A percentile compares a stretch with the other conserved stretches of the same genome.
Evolutionary conservation across 2,888 invertebrate species (phyloP).

Genomic region (Leptopilina drosophilae): DNA sequence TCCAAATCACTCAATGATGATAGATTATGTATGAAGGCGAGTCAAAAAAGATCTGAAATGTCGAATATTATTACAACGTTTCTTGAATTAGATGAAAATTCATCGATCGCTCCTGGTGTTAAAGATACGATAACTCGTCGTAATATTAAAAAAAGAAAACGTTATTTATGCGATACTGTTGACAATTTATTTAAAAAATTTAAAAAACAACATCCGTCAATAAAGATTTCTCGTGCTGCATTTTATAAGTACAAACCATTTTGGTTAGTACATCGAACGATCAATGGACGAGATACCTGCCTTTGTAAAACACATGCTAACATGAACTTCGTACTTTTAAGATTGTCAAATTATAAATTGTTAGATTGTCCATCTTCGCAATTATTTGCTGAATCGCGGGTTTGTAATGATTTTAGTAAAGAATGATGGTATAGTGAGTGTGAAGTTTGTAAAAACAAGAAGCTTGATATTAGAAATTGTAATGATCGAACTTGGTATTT

Average conservation of each 20-base stretch:
- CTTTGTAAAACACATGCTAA: conserved; percentile 44
- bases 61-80: conserved; percentile 36
- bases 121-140: conserved; percentile 42
- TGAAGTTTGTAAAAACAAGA: not conserved
- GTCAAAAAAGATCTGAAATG: conserved; percentile 1
- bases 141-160: conserved; percentile 40
- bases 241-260: conserved; percentile 46
- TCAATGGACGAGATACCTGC: conserved; percentile 44
- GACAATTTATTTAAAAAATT: conserved; percentile 41
- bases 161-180: conserved; percentile 38
- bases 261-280: conserved; percentile 40
- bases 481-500: conserved; percentile 34
- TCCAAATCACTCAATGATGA: not conserved
- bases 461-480: not conserved
- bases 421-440: conserved; percentile 16
- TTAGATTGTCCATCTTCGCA: conserved; percentile 3
- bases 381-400: not conserved
- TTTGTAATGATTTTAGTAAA: not conserved
- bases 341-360: conserved; percentile 39
- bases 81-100: conserved; percentile 42
- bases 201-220: conserved; percentile 16
- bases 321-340: conserved; percentile 40
- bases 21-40: conserved; percentile 37
- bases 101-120: conserved; percentile 39
- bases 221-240: conserved; percentile 40